Evolutionary conservation across 2,113 vertebrate genomes (phyloP).

Genomic region (Leptosomus discolor): DNA sequence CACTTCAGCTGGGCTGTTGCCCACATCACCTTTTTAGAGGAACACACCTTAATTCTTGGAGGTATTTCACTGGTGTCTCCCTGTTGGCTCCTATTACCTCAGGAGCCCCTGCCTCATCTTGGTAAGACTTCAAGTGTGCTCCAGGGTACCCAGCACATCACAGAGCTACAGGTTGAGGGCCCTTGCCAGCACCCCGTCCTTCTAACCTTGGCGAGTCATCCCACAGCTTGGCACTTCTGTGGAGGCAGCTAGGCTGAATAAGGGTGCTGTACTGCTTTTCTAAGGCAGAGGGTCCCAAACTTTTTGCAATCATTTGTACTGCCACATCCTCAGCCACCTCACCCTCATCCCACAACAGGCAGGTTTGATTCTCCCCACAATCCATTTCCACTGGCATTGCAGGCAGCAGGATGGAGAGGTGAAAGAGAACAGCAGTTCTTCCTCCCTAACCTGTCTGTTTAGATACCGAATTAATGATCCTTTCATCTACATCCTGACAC

Average conservation of each 20-base stretch:
- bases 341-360: neutral
- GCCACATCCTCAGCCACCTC: neutral
- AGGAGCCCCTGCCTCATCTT: neutral
- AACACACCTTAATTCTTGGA: neutral
- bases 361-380: neutral
- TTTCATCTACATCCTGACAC: neutral
- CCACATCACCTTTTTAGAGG: neutral
- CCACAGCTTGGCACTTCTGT: neutral
- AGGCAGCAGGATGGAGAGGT: neutral
- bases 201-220: fast-evolving
- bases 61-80: neutral
- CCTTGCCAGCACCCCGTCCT: neutral
- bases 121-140: neutral
- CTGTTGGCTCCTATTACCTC: neutral
- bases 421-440: neutral
- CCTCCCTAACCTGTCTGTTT: neutral
- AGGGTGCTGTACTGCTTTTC: neutral
- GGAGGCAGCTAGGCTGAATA: neutral
- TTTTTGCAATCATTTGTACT: fast-evolving
- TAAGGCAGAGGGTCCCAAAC: neutral
- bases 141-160: neutral
- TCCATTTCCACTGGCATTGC: neutral
- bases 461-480: neutral
- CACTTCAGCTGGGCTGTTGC: neutral
- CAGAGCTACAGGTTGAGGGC: neutral